Percentiles rank a stretch among this genome's conserved stretches.
Conservation (phyloP, 2,888 invertebrate genomes). For the Napeogenes sylphis region DNA sequence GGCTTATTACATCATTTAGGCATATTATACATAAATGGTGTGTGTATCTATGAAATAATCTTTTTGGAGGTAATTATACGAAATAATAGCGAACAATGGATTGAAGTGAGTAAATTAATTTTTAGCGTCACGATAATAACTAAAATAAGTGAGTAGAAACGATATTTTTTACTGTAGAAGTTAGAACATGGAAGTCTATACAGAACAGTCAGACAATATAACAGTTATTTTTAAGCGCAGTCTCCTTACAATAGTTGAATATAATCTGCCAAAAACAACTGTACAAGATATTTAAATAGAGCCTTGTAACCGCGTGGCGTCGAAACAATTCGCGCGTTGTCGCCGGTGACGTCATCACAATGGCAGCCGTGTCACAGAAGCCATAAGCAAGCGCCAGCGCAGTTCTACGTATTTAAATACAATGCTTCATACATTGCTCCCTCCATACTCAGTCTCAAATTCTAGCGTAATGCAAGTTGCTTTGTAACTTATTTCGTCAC, state of each 20-base stretch:
- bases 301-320: slow-evolving; percentile 38
- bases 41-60: no score
- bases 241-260: neutral
- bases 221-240: neutral
- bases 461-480: slow-evolving; percentile 37
- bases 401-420: slow-evolving; percentile 41
- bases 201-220: neutral
- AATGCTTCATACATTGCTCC: slow-evolving; percentile 50
- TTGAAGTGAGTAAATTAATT: no score
- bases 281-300: slow-evolving; percentile 9
- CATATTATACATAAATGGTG: no score
- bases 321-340: slow-evolving; percentile 43
- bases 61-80: no score
- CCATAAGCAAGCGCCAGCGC: slow-evolving; percentile 51
- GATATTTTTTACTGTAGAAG: no score
- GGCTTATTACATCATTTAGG: no score
- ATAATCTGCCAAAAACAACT: neutral
- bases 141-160: no score
- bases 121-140: no score
- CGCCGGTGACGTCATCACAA: slow-evolving; percentile 64
- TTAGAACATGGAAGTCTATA: neutral
- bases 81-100: no score
- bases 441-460: slow-evolving; percentile 43
- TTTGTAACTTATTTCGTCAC: slow-evolving; percentile 40
- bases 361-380: slow-evolving; percentile 70